phyloP scores from a whole-genome alignment of 1,140 invertebrate species.

The Polyergus mexicanus region DNA sequence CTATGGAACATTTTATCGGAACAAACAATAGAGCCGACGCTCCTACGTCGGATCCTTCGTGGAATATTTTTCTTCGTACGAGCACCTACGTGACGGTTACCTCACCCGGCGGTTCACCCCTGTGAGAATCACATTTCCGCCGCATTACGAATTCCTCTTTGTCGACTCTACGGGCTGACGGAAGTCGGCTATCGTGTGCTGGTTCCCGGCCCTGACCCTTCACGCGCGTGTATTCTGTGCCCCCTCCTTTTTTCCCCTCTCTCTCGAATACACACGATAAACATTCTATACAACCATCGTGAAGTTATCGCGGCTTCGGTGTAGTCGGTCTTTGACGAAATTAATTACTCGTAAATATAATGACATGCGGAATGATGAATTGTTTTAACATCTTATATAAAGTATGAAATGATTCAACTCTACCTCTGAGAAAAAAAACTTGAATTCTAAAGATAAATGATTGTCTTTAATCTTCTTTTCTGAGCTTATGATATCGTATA shows the following conservation, averaged over 20 bases:
- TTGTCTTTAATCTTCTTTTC: background rate
- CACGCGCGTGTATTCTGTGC: constrained; percentile 46
- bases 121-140: constrained; percentile 73
- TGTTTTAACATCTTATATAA: background rate
- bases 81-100: constrained; percentile 64
- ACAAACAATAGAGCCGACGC: background rate
- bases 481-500: background rate
- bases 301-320: constrained; percentile 28
- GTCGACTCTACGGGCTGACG: constrained; percentile 72
- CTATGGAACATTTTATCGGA: background rate
- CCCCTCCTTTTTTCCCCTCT: background rate
- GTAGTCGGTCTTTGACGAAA: constrained; percentile 6
- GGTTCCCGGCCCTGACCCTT: constrained; percentile 72
- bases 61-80: constrained; percentile 50
- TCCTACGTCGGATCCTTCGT: background rate
- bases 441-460: background rate
- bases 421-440: background rate
- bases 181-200: constrained; percentile 72
- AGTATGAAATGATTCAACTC: background rate
- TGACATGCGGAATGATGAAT: background rate
- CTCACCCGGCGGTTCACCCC: constrained; percentile 59
- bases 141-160: constrained; percentile 76
- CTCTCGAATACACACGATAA: constrained; percentile 37
- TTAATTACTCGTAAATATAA: background rate
- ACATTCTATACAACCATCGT: constrained; percentile 30